Evolutionary conservation across 2,888 invertebrate genomes (phyloP).

Genomic region (Allolobophora icterica): DNA sequence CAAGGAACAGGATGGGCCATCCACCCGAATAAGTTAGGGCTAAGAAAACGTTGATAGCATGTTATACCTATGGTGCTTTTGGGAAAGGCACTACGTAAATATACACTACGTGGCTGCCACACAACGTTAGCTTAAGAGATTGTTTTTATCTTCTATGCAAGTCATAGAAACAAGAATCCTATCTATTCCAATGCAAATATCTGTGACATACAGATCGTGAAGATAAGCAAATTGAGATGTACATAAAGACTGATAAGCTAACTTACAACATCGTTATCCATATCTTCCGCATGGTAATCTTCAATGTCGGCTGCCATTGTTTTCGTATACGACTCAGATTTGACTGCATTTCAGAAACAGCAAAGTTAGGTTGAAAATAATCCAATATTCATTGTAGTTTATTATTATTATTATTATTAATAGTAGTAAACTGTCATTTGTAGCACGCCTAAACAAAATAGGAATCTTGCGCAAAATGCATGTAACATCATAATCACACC

Average conservation of each 20-base stretch:
- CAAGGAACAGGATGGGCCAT: too few relatives aligned
- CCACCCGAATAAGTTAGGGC: too few relatives aligned
- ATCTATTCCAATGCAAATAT: neutral
- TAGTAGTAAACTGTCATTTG: too few relatives aligned
- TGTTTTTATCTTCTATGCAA: neutral
- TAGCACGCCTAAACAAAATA: too few relatives aligned
- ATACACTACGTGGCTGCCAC: too few relatives aligned
- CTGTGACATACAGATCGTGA: neutral
- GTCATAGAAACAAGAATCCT: neutral
- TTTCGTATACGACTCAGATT: slow-evolving; percentile 8
- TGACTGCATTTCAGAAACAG: slow-evolving; percentile 4
- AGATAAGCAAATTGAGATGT: neutral
- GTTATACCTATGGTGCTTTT: too few relatives aligned
- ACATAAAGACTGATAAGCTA: neutral
- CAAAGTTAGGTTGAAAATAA: neutral
- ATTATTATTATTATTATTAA: too few relatives aligned
- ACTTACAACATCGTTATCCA: neutral
- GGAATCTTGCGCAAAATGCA: too few relatives aligned
- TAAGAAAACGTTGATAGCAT: too few relatives aligned
- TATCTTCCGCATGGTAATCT: neutral
- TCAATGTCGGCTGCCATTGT: neutral
- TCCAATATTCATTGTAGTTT: neutral
- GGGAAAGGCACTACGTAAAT: too few relatives aligned
- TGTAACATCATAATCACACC: too few relatives aligned
- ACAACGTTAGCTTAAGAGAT: too few relatives aligned